Percentiles rank a stretch among this genome's conserved stretches.
Conservation (phyloP, 2,888 invertebrate genomes). For the Apotomis turbidana region DNA sequence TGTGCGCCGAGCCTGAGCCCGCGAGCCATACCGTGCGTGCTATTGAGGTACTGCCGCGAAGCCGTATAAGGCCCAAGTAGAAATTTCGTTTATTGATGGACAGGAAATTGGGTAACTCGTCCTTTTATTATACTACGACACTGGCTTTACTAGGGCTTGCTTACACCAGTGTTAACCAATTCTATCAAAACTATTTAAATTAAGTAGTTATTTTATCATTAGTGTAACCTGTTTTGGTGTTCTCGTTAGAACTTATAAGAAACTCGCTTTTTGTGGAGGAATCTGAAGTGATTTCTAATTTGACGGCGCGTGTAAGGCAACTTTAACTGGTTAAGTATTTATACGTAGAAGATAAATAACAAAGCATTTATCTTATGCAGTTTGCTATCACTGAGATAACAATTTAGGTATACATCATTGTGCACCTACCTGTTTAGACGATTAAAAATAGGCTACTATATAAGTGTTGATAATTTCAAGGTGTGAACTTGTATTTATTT, state of each 20-base stretch:
- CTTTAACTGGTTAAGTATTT: neutral
- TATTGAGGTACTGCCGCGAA: constrained; percentile 23
- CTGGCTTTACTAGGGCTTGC: constrained; percentile 22
- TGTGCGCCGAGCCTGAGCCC: constrained; percentile 14
- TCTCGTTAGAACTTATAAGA: constrained; percentile 12
- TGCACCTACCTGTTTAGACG: neutral
- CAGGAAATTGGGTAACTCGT: constrained; percentile 40
- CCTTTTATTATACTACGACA: constrained; percentile 27
- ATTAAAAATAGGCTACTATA: too few species aligned
- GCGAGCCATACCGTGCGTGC: constrained; percentile 11
- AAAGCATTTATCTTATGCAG: neutral
- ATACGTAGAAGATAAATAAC: neutral
- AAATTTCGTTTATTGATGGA: constrained; percentile 36
- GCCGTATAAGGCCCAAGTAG: constrained; percentile 31
- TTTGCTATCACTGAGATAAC: neutral
- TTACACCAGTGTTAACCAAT: constrained; percentile 2
- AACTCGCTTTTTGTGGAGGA: constrained; percentile 17
- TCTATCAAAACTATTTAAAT: constrained; percentile 29
- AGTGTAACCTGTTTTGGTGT: constrained; percentile 28
- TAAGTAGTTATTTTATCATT: constrained; percentile 26
- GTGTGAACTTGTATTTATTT: neutral
- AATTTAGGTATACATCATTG: neutral
- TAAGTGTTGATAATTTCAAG: too few species aligned
- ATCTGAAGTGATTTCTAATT: constrained; percentile 22
- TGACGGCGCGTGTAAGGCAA: neutral